Percentiles rank a stretch among this genome's conserved stretches.
These are phyloP conservation scores for Atta colombica DNA, from an alignment of 1,140 invertebrate species.

Conservation along the genomic window DNA sequence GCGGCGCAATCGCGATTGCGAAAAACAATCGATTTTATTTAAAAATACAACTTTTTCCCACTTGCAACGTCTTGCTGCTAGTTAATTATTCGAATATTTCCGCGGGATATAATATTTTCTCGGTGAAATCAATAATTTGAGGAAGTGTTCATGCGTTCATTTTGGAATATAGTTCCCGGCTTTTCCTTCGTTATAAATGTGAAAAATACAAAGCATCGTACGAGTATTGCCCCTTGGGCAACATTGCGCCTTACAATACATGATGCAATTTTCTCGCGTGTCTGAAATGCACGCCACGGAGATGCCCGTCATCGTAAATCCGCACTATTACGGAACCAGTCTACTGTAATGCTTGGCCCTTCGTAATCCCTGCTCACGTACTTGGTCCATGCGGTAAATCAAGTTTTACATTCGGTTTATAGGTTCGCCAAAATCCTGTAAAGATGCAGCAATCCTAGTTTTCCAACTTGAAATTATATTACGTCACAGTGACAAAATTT, in stretches of 20 bases:
- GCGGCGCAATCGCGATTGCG: not conserved
- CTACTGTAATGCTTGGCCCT: not conserved
- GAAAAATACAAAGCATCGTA: not conserved
- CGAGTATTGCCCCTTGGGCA: not conserved
- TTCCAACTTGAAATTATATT: slow-evolving; percentile 1
- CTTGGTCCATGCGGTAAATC: not conserved
- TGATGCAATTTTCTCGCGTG: slow-evolving; percentile 34
- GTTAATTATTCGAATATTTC: not conserved
- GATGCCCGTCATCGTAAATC: slow-evolving; percentile 58
- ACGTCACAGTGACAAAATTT: not conserved
- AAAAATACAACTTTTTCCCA: not conserved
- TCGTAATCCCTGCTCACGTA: slow-evolving; percentile 3
- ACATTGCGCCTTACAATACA: not conserved
- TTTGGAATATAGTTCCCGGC: slow-evolving; percentile 9
- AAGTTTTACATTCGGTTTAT: slow-evolving; percentile 7
- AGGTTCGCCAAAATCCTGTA: not conserved
- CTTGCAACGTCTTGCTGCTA: not conserved
- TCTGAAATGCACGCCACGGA: slow-evolving; percentile 40
- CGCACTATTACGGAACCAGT: slow-evolving; percentile 42
- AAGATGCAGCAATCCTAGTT: not conserved
- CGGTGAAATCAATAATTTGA: not conserved
- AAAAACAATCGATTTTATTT: slow-evolving; percentile 1
- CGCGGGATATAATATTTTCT: slow-evolving; percentile 25
- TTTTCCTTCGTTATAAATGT: slow-evolving; percentile 45
- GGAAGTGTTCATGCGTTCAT: not conserved